Base-by-base conservation (phyloP, 2,113 vertebrate species). In the Pygoscelis antarcticus region DNA sequence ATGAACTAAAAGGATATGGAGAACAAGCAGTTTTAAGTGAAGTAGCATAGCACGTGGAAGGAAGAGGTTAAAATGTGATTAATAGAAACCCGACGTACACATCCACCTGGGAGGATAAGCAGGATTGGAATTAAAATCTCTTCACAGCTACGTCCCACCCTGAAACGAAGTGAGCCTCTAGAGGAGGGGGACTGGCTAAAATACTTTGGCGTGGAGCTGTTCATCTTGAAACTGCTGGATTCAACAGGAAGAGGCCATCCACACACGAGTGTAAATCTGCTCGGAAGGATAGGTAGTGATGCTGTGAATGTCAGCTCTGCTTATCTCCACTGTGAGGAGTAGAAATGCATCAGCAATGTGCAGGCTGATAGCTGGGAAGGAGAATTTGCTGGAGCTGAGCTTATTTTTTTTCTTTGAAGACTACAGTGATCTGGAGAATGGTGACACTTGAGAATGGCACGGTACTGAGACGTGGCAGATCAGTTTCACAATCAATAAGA, bases 181-280 rank as follows among this genome's bases (percentile, higher is more conserved):
- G 36, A 87, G 44, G 30, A 60, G 23, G 4, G 34, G 16, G 10
- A 11, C 32, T 77, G 25, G 13, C 32, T 47, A 1, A 34, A 89
- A 75, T 7, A 7, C 46, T 58, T 57, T 6, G 17, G 30, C 2
- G 1, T 26, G 72, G 71, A 82, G 80, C 60, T 68, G 19, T 27
- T 86, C 38, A 7, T 36, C 65, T 65, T 3, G 9, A 64, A 38
- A 9, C 34, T 9, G 4, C 3, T 44, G 90, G 51, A 18, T 61
- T 60, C 38, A 25, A 3, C 21, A 27, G 60, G 65, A 91, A 54
- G 38, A 71, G 14, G 19, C 20, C 57, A 7, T 51, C 82, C 23
- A 4, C 5, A 3, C 3, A 3, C 0, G 4, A 13, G 52, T 0
- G 29, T 27, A 6, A 3, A 1, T 34, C 29, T 82, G 42, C 81